Evolutionary conservation across 2,113 vertebrate species (phyloP).

Genomic region (Syngnathus scovelli): DNA sequence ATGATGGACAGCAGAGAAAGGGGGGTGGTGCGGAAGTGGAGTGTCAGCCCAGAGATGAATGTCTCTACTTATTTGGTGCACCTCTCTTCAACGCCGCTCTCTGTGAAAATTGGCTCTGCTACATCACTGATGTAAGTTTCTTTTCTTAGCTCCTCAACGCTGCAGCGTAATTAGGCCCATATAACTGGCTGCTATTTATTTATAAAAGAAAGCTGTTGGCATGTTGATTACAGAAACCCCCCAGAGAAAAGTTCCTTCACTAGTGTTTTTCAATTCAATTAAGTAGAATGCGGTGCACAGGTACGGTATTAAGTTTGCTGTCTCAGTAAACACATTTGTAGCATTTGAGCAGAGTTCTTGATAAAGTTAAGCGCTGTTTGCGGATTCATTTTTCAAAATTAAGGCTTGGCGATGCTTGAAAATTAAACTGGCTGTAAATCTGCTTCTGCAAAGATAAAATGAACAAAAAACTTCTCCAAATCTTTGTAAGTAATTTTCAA

Average conservation of each 20-base stretch:
- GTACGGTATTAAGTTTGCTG: constrained; percentile 71
- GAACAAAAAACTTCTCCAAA: background rate
- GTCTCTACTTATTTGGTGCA: constrained; percentile 83
- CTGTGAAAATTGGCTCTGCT: constrained; percentile 92
- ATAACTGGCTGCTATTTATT: constrained; percentile 92
- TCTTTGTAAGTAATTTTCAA: background rate
- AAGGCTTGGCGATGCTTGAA: background rate
- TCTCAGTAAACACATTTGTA: constrained; percentile 68
- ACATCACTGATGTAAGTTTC: constrained; percentile 84
- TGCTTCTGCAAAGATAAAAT: background rate
- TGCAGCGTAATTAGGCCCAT: constrained; percentile 88
- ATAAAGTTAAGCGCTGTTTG: background rate
- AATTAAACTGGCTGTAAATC: background rate
- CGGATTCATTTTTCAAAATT: background rate
- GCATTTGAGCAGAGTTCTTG: constrained; percentile 20
- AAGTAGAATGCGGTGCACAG: constrained; percentile 87
- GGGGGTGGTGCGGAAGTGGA: constrained; percentile 45
- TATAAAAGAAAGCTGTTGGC: constrained; percentile 87
- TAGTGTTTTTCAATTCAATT: constrained; percentile 96
- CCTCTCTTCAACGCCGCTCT: constrained; percentile 73
- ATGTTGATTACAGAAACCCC: constrained; percentile 82
- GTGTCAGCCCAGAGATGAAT: constrained; percentile 71
- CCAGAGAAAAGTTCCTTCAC: constrained; percentile 80
- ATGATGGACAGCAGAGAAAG: constrained; percentile 51
- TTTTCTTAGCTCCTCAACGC: constrained; percentile 73